These are phyloP conservation scores for Corythoichthys haematopterus DNA, from an alignment of 2,113 vertebrate species.

Conservation along the genomic window DNA sequence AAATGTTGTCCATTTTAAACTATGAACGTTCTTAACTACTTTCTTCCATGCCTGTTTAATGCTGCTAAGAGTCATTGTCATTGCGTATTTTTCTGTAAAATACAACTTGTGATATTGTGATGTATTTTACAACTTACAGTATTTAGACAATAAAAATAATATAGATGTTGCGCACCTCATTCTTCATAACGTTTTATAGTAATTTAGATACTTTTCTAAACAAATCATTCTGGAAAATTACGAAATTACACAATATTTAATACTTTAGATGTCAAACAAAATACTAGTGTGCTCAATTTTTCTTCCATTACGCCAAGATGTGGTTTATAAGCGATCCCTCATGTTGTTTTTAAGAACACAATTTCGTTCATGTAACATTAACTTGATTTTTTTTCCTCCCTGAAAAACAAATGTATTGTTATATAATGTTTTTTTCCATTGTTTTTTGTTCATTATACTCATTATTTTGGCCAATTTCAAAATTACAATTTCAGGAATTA, in stretches of 20 bases:
- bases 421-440: too few species aligned
- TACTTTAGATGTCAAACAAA: neutral
- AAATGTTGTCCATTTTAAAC: neutral
- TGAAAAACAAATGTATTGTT: neutral
- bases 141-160: neutral
- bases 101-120: neutral
- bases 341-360: neutral
- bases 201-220: neutral
- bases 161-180: neutral
- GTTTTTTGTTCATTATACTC: too few species aligned
- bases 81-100: neutral
- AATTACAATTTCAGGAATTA: too few species aligned
- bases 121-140: neutral
- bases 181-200: neutral
- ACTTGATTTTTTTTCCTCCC: too few species aligned
- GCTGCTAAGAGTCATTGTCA: neutral
- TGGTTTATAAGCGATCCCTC: neutral
- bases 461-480: too few species aligned
- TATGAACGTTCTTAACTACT: neutral
- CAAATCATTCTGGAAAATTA: neutral
- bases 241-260: neutral
- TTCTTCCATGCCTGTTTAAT: neutral
- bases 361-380: too few species aligned
- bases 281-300: neutral
- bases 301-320: neutral